Percentiles rank a stretch among this genome's conserved stretches.
Evolutionary conservation across 2,113 vertebrate genomes (phyloP).

Genomic region (Perca schrenkii): DNA sequence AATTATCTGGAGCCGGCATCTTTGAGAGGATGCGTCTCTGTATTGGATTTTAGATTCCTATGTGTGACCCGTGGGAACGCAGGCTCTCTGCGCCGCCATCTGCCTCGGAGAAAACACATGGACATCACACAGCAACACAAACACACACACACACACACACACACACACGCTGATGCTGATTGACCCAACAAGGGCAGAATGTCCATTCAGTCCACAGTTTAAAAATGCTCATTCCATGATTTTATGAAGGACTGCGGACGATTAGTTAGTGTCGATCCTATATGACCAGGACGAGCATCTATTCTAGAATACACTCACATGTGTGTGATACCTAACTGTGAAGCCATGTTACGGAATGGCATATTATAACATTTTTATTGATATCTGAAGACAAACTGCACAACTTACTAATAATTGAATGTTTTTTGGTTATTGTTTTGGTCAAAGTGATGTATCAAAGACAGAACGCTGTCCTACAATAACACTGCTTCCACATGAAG

Average conservation of each 20-base stretch:
- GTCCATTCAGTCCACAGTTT: not conserved
- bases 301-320: not conserved
- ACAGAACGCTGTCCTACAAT: too few relatives aligned
- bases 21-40: conserved; percentile 42
- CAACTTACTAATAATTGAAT: not conserved
- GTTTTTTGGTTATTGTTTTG: not conserved
- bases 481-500: not conserved
- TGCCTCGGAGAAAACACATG: conserved; percentile 73
- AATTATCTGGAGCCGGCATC: conserved; percentile 49
- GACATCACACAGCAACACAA: conserved; percentile 28
- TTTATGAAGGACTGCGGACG: not conserved
- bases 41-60: conserved; percentile 77
- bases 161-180: conserved; percentile 9
- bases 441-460: not conserved
- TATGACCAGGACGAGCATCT: not conserved
- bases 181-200: conserved; percentile 28
- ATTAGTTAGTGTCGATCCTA: not conserved
- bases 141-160: not conserved
- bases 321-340: not conserved
- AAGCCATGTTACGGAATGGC: not conserved
- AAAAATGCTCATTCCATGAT: conserved; percentile 1
- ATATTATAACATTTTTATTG: not conserved
- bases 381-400: not conserved
- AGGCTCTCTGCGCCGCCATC: conserved; percentile 66
- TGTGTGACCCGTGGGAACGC: conserved; percentile 73